Conservation (phyloP, 1,140 invertebrate genomes). For the Nixonia krombeini region DNA sequence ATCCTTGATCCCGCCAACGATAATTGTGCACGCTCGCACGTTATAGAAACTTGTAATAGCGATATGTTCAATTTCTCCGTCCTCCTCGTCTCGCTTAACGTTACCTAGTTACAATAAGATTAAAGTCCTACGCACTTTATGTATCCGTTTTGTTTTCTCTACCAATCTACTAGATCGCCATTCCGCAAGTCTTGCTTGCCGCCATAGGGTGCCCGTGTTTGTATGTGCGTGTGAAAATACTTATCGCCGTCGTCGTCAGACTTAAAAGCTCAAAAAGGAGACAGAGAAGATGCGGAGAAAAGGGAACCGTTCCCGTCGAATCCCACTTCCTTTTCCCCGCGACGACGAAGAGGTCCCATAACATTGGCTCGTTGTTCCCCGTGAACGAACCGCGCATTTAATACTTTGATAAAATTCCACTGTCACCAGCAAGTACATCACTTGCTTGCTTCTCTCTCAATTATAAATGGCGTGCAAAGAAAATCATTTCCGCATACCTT, state of each 20-base stretch:
- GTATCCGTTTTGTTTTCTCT: no score
- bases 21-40: conserved; percentile 26
- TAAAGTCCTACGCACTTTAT: conserved; percentile 50
- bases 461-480: no score
- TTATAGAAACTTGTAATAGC: conserved; percentile 49
- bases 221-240: conserved; percentile 40
- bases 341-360: conserved; percentile 48
- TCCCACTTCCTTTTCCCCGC: not conserved
- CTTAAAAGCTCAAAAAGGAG: conserved; percentile 5
- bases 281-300: not conserved
- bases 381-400: not conserved
- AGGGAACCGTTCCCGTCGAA: not conserved
- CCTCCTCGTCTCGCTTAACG: conserved; percentile 34
- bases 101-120: conserved; percentile 49
- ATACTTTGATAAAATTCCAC: conserved; percentile 1
- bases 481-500: no score
- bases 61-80: conserved; percentile 66
- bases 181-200: not conserved
- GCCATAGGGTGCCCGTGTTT: conserved; percentile 17
- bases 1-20: conserved; percentile 3
- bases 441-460: no score
- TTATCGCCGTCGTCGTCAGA: conserved; percentile 50
- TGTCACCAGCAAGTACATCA: not conserved
- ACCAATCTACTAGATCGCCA: no score
- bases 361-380: conserved; percentile 46